phyloP scores from a whole-genome alignment of 2,797 vertebrate species.

The Manis crassicaudata region DNA sequence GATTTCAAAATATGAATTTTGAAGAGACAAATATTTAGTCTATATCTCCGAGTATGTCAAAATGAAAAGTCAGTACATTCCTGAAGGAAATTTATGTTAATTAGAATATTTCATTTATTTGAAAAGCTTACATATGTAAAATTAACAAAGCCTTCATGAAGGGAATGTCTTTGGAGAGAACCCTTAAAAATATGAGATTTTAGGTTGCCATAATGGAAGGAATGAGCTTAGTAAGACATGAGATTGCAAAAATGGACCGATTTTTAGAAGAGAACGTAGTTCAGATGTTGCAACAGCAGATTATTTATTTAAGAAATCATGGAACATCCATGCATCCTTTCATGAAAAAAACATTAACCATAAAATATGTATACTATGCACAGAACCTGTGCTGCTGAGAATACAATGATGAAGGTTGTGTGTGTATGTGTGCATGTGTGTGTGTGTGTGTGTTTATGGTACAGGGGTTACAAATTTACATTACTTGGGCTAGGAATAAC shows the following conservation, averaged over 20 bases:
- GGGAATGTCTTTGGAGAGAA: not conserved
- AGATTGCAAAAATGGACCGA: not conserved
- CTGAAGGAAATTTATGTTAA: not conserved
- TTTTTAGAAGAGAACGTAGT: not conserved
- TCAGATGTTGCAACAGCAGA: not conserved
- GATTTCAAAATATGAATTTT: not conserved
- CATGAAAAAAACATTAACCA: not conserved
- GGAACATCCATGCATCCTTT: not conserved
- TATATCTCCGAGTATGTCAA: not conserved
- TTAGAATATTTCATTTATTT: not conserved
- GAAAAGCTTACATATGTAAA: not conserved
- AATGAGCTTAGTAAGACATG: not conserved
- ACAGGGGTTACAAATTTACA: not conserved
- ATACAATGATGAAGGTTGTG: not conserved
- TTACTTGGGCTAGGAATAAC: not conserved
- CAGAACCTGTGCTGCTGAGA: not conserved
- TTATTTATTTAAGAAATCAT: not conserved
- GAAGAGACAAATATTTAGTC: not conserved
- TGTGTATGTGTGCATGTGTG: not conserved
- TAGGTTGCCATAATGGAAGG: not conserved
- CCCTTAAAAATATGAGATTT: not conserved
- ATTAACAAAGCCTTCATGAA: not conserved
- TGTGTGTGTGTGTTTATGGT: not conserved
- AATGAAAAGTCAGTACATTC: not conserved
- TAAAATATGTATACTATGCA: not conserved